A percentile compares a stretch with the other conserved stretches of the same genome.
Conservation (phyloP, 53 echinoderm and acorn worm species). For the Actinopyga echinites region DNA sequence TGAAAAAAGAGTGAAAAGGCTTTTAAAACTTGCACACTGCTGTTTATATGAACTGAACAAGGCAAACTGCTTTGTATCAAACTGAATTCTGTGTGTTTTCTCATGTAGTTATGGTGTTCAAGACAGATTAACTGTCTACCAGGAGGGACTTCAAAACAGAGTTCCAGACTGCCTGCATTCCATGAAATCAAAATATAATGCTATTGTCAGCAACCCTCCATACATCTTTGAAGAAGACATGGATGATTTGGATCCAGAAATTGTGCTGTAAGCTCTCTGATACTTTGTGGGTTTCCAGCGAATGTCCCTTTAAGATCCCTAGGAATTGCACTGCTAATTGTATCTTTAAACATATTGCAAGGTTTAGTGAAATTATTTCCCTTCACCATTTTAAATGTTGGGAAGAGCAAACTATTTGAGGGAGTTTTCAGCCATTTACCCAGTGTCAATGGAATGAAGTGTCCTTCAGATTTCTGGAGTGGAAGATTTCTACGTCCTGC, state of each 20-base stretch:
- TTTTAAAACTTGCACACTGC: not conserved
- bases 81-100: too few species aligned
- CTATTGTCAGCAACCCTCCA: conserved; percentile 93
- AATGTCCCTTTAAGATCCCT: too few species aligned
- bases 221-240: conserved; percentile 72
- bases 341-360: too few species aligned
- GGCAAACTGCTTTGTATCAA: not conserved
- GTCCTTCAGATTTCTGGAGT: too few species aligned
- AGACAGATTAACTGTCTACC: conserved; percentile 58
- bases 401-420: too few species aligned
- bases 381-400: too few species aligned
- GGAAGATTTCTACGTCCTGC: too few species aligned
- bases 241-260: conserved; percentile 69
- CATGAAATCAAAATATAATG: conserved; percentile 47
- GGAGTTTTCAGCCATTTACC: too few species aligned
- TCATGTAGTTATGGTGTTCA: conserved; percentile 56
- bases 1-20: not conserved
- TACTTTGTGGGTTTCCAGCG: not conserved
- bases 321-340: too few species aligned
- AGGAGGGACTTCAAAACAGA: conserved; percentile 16
- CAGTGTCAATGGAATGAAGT: too few species aligned
- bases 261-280: conserved; percentile 51
- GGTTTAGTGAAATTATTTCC: too few species aligned
- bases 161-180: conserved; percentile 45
- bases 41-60: not conserved